Percentiles rank a stretch among this genome's conserved stretches.
Conservation (phyloP, 1,140 invertebrate genomes). For the Caenorhabditis briggsae region DNA sequence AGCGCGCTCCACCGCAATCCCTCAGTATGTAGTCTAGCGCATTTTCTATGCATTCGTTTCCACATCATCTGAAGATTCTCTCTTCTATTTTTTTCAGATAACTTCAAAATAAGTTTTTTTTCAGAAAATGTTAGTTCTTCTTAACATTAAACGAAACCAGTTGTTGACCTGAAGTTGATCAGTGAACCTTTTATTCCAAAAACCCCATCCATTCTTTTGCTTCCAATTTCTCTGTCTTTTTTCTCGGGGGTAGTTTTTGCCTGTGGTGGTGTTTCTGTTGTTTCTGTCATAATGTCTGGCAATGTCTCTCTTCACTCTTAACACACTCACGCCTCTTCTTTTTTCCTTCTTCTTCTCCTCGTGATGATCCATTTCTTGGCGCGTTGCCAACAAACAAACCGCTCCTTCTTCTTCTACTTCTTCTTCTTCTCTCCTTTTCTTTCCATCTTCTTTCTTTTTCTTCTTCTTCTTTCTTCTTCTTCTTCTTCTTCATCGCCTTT, state of each 20-base stretch:
- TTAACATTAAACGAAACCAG: neutral
- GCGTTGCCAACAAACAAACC: conserved; percentile 54
- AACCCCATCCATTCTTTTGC: neutral
- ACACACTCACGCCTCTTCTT: conserved; percentile 19
- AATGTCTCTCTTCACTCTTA: neutral
- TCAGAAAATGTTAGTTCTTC: too few species aligned
- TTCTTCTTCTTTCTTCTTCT: neutral
- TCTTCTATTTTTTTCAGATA: too few species aligned
- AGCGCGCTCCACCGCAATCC: too few species aligned
- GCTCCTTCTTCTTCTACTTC: conserved; percentile 40
- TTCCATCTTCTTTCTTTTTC: neutral
- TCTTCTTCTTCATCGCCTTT: neutral
- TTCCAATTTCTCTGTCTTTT: neutral
- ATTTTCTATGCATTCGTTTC: too few species aligned
- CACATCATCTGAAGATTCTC: too few species aligned
- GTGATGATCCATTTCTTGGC: conserved; percentile 56
- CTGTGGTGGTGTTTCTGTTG: neutral
- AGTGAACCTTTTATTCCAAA: conserved; percentile 33
- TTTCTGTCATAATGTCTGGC: neutral
- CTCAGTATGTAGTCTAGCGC: too few species aligned
- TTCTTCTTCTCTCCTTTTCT: neutral
- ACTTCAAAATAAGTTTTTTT: too few species aligned
- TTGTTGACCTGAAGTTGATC: conserved; percentile 25
- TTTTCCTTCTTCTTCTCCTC: conserved; percentile 16
- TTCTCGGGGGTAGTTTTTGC: neutral